A percentile compares a stretch with the other conserved stretches of the same genome.
Evolutionary conservation across 2,797 vertebrate species (phyloP).

Genomic region (Otus scops): DNA sequence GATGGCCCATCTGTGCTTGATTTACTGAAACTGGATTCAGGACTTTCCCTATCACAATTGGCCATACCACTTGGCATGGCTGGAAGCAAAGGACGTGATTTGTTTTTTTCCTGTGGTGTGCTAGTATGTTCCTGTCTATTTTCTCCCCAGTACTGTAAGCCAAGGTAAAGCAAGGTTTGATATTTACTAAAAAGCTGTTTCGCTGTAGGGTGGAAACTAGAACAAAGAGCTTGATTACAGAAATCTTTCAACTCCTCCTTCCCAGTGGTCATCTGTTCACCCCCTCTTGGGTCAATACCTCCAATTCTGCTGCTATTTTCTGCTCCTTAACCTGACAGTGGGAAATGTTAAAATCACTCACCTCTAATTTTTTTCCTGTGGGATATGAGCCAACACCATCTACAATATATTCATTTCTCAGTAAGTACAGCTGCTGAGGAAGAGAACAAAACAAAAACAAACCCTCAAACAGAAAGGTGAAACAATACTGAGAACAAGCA

Average conservation of each 20-base stretch:
- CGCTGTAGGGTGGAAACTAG: neutral
- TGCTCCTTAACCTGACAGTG: neutral
- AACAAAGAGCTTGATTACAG: neutral
- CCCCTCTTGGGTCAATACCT: neutral
- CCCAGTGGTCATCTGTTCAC: neutral
- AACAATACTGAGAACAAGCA: constrained; percentile 9
- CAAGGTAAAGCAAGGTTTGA: neutral
- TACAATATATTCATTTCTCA: neutral
- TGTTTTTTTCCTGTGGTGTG: neutral
- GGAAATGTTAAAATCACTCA: neutral
- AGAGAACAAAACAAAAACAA: constrained; percentile 18
- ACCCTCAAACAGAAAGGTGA: neutral
- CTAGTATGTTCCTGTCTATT: neutral
- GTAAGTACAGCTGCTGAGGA: neutral
- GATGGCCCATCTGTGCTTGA: neutral
- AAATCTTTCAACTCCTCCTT: neutral
- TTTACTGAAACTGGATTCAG: neutral
- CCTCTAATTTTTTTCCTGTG: neutral
- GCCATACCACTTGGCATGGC: neutral
- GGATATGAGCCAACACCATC: neutral
- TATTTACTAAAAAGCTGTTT: neutral
- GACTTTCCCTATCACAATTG: neutral
- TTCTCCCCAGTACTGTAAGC: neutral
- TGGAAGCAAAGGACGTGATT: neutral
- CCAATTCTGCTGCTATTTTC: neutral